phyloP scores from a whole-genome alignment of 1,140 invertebrate genomes.

The Nilaparvata lugens region DNA sequence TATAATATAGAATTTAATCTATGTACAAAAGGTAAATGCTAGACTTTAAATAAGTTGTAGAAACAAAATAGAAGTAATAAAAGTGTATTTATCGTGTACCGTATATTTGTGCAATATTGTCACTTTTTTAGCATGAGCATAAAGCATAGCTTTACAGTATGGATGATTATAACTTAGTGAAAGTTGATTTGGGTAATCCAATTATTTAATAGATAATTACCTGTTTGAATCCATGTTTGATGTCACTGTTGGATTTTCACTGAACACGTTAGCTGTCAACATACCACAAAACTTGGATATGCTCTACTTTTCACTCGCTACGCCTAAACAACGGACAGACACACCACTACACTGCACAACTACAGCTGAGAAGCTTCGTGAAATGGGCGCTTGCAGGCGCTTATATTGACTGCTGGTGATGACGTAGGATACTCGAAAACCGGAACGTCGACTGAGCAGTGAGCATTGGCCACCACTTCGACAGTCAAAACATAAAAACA shows the following conservation, averaged over 20 bases:
- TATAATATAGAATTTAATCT: background rate
- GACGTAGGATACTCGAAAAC: conserved; percentile 13
- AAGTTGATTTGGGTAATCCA: background rate
- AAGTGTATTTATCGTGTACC: background rate
- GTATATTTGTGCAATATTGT: background rate
- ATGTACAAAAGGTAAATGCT: too few relatives aligned
- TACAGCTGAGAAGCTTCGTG: conserved; percentile 15
- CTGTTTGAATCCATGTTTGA: conserved; percentile 17
- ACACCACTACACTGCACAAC: conserved; percentile 10
- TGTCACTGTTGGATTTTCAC: conserved; percentile 13
- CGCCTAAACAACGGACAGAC: background rate
- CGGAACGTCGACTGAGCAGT: background rate
- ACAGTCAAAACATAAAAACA: too few relatives aligned
- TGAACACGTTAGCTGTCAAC: conserved; percentile 17
- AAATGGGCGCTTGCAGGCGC: background rate
- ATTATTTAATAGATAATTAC: conserved; percentile 3
- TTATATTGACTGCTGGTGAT: conserved; percentile 17
- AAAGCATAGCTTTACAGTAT: conserved; percentile 9
- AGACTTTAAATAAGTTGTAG: background rate
- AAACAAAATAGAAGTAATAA: background rate
- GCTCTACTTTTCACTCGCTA: conserved; percentile 18
- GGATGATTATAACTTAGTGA: background rate
- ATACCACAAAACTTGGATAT: conserved; percentile 19
- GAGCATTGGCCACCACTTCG: too few relatives aligned
- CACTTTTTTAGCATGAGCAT: background rate